Evolutionary conservation across 2,797 vertebrate genomes (phyloP).

Genomic region (Poecilia picta): DNA sequence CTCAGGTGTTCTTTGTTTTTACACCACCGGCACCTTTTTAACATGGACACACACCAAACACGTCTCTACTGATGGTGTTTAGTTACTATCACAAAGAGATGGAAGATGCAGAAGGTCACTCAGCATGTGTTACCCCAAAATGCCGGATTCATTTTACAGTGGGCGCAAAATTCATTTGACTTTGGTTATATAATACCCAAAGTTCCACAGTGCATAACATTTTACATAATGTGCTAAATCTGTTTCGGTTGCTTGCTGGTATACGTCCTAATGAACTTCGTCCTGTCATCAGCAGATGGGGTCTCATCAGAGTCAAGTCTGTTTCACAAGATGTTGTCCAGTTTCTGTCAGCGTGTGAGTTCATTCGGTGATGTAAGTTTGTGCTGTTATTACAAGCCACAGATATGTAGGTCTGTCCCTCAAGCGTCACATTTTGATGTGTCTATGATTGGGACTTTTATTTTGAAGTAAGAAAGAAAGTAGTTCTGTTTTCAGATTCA

Average conservation of each 20-base stretch:
- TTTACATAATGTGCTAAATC: conserved; percentile 5
- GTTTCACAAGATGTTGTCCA: not conserved
- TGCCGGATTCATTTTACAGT: conserved; percentile 35
- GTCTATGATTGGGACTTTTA: not conserved
- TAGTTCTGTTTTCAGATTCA: not conserved
- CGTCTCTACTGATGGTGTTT: conserved; percentile 44
- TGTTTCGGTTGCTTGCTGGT: conserved; percentile 30
- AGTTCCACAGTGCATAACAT: conserved; percentile 25
- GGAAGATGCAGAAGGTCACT: conserved; percentile 14
- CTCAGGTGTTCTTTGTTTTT: conserved; percentile 80
- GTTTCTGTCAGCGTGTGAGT: not conserved
- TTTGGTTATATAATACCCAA: conserved; percentile 24
- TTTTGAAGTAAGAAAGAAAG: not conserved
- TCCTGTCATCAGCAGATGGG: too few relatives aligned
- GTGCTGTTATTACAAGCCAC: not conserved
- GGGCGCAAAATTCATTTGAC: conserved; percentile 32
- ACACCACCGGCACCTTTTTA: conserved; percentile 35
- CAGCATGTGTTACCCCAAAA: conserved; percentile 17
- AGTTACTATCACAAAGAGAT: conserved; percentile 35
- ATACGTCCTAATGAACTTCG: conserved; percentile 27
- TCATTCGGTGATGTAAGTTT: not conserved
- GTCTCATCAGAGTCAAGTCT: not conserved
- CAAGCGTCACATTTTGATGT: not conserved
- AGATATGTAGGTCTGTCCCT: not conserved
- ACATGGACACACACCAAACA: conserved; percentile 42